These are phyloP conservation scores for Carassius carassius DNA, from an alignment of 2,113 vertebrate genomes.

Conservation along the genomic window DNA sequence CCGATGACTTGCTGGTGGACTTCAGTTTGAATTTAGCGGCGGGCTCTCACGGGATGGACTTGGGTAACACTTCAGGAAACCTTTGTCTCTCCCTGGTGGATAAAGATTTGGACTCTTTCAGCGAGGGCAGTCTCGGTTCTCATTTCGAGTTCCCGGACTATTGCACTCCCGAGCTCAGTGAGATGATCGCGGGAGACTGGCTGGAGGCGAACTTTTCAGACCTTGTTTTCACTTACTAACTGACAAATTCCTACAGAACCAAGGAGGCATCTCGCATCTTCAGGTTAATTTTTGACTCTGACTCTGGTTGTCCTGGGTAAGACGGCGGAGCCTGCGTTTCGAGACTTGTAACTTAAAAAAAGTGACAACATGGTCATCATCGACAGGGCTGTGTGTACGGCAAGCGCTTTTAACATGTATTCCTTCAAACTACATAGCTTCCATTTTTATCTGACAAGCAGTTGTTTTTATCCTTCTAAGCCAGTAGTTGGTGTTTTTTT, in stretches of 20 bases:
- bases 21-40: slow-evolving; percentile 89
- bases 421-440: background rate
- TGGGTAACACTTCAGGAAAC: slow-evolving; percentile 79
- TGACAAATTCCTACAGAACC: slow-evolving; percentile 8
- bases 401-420: slow-evolving; percentile 22
- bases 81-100: slow-evolving; percentile 92
- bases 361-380: slow-evolving; percentile 62
- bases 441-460: background rate
- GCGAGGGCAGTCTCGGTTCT: slow-evolving; percentile 82
- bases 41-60: slow-evolving; percentile 77
- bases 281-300: slow-evolving; percentile 52
- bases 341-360: slow-evolving; percentile 56
- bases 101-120: slow-evolving; percentile 89
- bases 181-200: slow-evolving; percentile 97
- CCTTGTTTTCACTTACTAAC: slow-evolving; percentile 93
- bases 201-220: slow-evolving; percentile 92
- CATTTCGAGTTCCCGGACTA: slow-evolving; percentile 77
- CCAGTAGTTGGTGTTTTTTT: background rate
- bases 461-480: background rate
- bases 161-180: slow-evolving; percentile 90
- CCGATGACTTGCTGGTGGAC: slow-evolving; percentile 86
- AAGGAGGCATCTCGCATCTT: slow-evolving; percentile 28
- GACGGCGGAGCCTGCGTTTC: slow-evolving; percentile 45
- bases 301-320: slow-evolving; percentile 48
- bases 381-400: slow-evolving; percentile 25